Conservation (phyloP, 2,888 invertebrate species). For the Volucella zonaria region DNA sequence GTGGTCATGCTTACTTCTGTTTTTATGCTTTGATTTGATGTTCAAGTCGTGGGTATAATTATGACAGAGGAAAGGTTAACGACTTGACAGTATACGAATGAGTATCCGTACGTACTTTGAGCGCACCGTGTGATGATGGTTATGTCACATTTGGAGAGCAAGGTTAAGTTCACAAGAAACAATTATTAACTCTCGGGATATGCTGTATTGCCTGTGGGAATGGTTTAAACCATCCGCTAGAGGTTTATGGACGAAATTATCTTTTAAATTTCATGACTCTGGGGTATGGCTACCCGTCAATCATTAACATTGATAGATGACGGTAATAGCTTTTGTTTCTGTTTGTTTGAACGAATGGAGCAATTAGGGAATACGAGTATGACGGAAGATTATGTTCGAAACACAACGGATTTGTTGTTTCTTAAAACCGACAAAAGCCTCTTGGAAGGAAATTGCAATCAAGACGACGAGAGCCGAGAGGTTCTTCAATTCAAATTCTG, state of each 20-base stretch:
- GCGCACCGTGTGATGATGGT: slow-evolving; percentile 40
- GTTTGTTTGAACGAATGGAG: no score
- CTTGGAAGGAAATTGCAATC: no score
- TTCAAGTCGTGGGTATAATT: slow-evolving; percentile 72
- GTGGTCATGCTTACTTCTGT: slow-evolving; percentile 68
- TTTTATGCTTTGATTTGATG: slow-evolving; percentile 64
- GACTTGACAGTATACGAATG: slow-evolving; percentile 46
- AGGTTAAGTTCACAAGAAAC: slow-evolving; percentile 71
- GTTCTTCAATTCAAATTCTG: no score
- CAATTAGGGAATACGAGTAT: no score
- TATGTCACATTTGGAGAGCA: slow-evolving; percentile 72
- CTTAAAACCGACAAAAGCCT: no score
- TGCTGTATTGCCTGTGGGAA: slow-evolving; percentile 23
- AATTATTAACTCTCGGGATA: slow-evolving; percentile 47
- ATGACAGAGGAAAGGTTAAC: slow-evolving; percentile 71
- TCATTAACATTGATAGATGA: background rate
- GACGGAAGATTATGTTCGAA: no score
- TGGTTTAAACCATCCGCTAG: background rate
- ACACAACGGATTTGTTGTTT: no score
- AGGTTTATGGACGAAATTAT: slow-evolving; percentile 2
- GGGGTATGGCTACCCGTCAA: slow-evolving; percentile 1
- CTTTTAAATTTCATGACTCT: background rate
- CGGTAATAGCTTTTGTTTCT: no score
- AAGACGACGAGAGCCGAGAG: no score
- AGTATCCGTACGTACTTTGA: slow-evolving; percentile 14